A percentile compares a stretch with the other conserved stretches of the same genome.
Evolutionary conservation across 2,888 invertebrate species (phyloP).

Genomic region (Drosophila nr. medialis): DNA sequence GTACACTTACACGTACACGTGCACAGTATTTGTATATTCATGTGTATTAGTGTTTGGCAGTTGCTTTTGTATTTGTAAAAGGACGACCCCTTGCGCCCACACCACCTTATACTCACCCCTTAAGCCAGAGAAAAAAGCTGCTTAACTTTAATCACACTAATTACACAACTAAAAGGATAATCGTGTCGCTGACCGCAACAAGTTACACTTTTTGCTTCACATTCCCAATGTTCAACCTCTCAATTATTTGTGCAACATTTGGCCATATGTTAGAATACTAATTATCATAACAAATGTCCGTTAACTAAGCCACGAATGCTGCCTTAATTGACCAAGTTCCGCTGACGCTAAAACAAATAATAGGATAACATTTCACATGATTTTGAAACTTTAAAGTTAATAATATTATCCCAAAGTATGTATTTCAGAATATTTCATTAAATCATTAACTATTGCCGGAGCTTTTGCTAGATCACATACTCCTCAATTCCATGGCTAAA

Average conservation of each 20-base stretch:
- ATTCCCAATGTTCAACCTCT: constrained; percentile 29
- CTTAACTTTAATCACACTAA: constrained; percentile 76
- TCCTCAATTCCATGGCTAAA: not conserved
- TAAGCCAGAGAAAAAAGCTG: constrained; percentile 24
- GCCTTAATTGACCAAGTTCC: not conserved
- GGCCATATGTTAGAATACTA: constrained; percentile 4
- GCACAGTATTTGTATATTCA: not conserved
- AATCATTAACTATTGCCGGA: not conserved
- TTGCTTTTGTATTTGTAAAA: constrained; percentile 15
- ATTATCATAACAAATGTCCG: not conserved
- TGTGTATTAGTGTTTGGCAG: constrained; percentile 14
- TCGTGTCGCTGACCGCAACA: constrained; percentile 75
- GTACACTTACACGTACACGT: constrained; percentile 1
- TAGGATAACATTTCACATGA: not conserved
- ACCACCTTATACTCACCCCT: not conserved
- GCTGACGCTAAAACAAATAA: not conserved
- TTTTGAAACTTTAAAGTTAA: not conserved
- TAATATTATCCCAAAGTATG: not conserved
- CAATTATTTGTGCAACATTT: constrained; percentile 15
- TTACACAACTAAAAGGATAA: constrained; percentile 82
- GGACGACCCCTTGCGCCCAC: constrained; percentile 35
- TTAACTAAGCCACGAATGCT: not conserved
- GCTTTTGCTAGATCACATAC: not conserved
- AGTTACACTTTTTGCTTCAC: constrained; percentile 31
- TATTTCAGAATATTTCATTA: not conserved